phyloP scores from a whole-genome alignment of 1,140 invertebrate genomes.

The Diachasmimorpha longicaudata region DNA sequence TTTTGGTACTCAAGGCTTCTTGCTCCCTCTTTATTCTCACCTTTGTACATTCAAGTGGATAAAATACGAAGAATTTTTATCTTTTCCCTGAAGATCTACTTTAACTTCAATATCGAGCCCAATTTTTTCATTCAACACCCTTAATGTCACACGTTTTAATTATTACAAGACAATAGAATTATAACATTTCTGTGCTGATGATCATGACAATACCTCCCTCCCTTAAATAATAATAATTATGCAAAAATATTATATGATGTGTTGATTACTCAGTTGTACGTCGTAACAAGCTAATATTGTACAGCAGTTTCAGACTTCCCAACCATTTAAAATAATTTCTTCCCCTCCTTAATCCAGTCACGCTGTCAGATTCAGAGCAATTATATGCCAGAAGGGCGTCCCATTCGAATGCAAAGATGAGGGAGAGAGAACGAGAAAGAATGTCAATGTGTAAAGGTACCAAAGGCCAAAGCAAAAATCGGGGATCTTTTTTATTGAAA shows the following conservation, averaged over 20 bases:
- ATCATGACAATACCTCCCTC: no score
- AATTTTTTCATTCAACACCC: no score
- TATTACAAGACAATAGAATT: no score
- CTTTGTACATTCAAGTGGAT: neutral
- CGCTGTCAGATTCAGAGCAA: neutral
- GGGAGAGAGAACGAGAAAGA: neutral
- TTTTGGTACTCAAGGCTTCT: conserved; percentile 51
- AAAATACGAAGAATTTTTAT: no score
- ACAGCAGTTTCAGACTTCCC: neutral
- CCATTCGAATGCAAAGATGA: neutral
- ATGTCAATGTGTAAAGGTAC: neutral
- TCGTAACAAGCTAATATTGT: neutral
- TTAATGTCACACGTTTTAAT: no score
- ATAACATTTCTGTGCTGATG: no score
- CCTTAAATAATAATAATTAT: no score
- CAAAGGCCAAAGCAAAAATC: conserved; percentile 3
- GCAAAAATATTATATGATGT: no score
- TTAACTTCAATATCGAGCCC: no score
- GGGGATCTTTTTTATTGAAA: conserved; percentile 1
- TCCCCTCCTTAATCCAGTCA: neutral
- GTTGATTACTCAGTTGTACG: neutral
- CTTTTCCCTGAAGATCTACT: no score
- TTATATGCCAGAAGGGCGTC: neutral
- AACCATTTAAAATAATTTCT: neutral
- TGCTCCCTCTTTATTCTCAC: conserved; percentile 17